These are phyloP conservation scores for Chrysemys picta DNA, from an alignment of 2,113 vertebrate genomes.

Conservation along the genomic window DNA sequence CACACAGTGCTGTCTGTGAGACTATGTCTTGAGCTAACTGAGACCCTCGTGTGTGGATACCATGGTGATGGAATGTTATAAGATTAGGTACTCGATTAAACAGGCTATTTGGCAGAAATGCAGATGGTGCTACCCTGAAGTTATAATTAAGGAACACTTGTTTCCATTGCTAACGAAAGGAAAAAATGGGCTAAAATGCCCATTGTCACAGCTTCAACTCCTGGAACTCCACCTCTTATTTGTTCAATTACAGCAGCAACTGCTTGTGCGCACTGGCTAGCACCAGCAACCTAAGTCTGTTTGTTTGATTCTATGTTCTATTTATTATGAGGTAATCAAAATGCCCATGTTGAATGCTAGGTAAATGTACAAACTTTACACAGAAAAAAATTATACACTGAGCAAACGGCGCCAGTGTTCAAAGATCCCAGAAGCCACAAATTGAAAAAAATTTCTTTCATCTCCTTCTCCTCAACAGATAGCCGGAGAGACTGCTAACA, in stretches of 20 bases:
- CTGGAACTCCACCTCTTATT: not conserved
- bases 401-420: not conserved
- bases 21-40: accelerated
- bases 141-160: accelerated
- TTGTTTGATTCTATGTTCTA: not conserved
- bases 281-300: not conserved
- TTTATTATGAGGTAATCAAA: not conserved
- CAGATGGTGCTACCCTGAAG: not conserved
- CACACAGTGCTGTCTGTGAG: not conserved
- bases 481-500: not conserved
- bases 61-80: accelerated
- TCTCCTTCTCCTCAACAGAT: not conserved
- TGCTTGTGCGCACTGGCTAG: not conserved
- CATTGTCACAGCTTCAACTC: not conserved
- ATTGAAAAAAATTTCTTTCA: not conserved
- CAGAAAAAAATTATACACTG: not conserved
- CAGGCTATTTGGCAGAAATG: not conserved
- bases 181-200: not conserved
- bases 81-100: accelerated
- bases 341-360: not conserved
- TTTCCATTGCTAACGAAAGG: not conserved
- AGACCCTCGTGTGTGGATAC: not conserved
- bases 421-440: not conserved
- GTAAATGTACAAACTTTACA: not conserved
- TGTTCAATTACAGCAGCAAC: not conserved